A percentile compares a stretch with the other conserved stretches of the same genome.
phyloP scores from a whole-genome alignment of 2,888 invertebrate species.

The Clivina fossor region DNA sequence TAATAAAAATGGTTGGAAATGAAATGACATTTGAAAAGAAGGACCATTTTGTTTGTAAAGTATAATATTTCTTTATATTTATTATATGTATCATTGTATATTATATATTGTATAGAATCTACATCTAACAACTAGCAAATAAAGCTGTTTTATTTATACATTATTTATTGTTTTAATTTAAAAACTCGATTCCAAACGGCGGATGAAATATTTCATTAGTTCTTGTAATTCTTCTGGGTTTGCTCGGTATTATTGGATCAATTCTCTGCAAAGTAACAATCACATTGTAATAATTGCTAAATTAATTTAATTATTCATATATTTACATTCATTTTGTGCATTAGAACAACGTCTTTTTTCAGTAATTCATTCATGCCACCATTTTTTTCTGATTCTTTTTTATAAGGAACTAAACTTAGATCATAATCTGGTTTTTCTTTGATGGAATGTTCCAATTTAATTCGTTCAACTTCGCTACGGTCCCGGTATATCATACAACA shows the following conservation, averaged over 20 bases:
- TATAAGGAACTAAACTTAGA: conserved; percentile 50
- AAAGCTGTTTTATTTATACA: conserved; percentile 30
- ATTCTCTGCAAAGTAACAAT: conserved; percentile 40
- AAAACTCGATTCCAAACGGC: conserved; percentile 46
- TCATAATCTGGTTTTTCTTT: conserved; percentile 48
- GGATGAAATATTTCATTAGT: conserved; percentile 38
- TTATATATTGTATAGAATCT: conserved; percentile 20
- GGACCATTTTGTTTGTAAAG: background rate
- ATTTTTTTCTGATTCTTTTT: conserved; percentile 43
- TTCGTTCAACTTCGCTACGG: conserved; percentile 53
- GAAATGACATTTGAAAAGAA: conserved; percentile 2
- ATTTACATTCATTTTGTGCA: conserved; percentile 5
- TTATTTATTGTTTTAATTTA: conserved; percentile 35
- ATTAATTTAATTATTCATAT: too few relatives aligned
- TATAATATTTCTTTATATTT: conserved; percentile 4
- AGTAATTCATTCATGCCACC: conserved; percentile 42
- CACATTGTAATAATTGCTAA: too few relatives aligned
- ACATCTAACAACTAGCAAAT: conserved; percentile 12
- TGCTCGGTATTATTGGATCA: conserved; percentile 29
- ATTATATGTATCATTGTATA: conserved; percentile 18
- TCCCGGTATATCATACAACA: conserved; percentile 64
- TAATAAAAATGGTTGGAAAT: background rate
- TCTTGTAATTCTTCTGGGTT: conserved; percentile 13
- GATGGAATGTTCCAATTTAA: conserved; percentile 52
- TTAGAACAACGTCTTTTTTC: conserved; percentile 7